Base-by-base conservation (phyloP, 2,888 invertebrate genomes). In the Coleophora flavipennella region DNA sequence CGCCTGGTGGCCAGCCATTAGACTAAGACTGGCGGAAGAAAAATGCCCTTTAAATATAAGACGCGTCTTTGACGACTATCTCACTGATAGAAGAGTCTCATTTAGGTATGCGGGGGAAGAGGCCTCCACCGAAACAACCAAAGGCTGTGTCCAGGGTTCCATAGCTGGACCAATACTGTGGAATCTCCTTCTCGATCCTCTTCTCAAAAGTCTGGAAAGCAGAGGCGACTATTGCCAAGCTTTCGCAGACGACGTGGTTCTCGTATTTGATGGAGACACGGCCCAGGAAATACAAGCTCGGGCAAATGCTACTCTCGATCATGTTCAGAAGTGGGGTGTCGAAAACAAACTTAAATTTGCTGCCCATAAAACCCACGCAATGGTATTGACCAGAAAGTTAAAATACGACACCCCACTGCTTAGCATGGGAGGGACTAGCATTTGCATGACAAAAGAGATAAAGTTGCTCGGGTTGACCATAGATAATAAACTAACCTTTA, bases 131-230 rank as follows among this genome's bases (percentile, higher is more conserved):
- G 7, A 8, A 28, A 35, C 35, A 9, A 28, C 1, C 10, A 45
- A 43, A 13, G 48, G 48, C 0, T 48, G 45, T 4, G 43, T 48
- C 0, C 48, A 48, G 31, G 48, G 48, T 0, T 48, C 48, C 1
- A 41, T 48, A 1, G 48, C 44, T 0, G 45, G 48, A 0, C 45
- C 48, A 1, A 44, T 40, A 1, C 14, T 44, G 1, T 47, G 47
- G 49, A 49, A 47, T 27, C 25, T 49, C 0, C 14, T 49, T 0
- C 33, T 47, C 12, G 45, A 47, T 13, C 39, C 43, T 1, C 38
- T 45, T 0, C 32, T 45, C 3, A 27, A 33, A n/a, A 20, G 28
- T 1, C 40, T 42, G 2, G 37, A 31, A 9, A 1, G 10, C 9
- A 31, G 14, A 14, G 39, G 37, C 0, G 26, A 27, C 6, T 37